phyloP scores from a whole-genome alignment of 2,113 vertebrate genomes.

The Pollimyrus isidori region DNA sequence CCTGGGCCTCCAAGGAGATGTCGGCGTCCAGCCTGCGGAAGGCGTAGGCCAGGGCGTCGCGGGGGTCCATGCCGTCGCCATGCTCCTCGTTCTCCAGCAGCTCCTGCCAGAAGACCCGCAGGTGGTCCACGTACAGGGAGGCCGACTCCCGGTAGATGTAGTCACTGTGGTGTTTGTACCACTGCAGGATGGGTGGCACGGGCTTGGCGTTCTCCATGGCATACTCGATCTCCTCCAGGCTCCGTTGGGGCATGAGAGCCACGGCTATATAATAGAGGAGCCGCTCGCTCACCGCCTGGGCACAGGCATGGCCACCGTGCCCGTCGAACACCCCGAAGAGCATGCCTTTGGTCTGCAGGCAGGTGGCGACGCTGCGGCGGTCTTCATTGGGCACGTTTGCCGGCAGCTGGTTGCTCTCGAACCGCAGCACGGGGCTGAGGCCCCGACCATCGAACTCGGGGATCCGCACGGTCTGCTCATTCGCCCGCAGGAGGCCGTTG shows the following conservation, averaged over 20 bases:
- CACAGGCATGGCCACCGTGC: constrained; percentile 81
- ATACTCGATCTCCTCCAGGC: constrained; percentile 75
- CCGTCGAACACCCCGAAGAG: constrained; percentile 91
- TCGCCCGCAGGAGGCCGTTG: constrained; percentile 65
- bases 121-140: constrained; percentile 74
- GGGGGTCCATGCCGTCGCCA: constrained; percentile 62
- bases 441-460: constrained; percentile 59
- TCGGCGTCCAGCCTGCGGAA: constrained; percentile 86
- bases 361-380: constrained; percentile 73
- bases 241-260: constrained; percentile 75
- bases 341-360: constrained; percentile 80
- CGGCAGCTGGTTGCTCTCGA: constrained; percentile 85
- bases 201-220: constrained; percentile 74
- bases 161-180: constrained; percentile 76
- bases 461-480: constrained; percentile 67
- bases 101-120: constrained; percentile 91
- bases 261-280: constrained; percentile 80
- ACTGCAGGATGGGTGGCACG: constrained; percentile 75
- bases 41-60: constrained; percentile 72
- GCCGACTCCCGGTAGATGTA: constrained; percentile 69
- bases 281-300: constrained; percentile 84
- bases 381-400: constrained; percentile 87
- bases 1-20: constrained; percentile 87
- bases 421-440: constrained; percentile 66
- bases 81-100: constrained; percentile 72